These are phyloP conservation scores for Lepidonotus clava DNA, from an alignment of 2,888 invertebrate species.

Conservation along the genomic window DNA sequence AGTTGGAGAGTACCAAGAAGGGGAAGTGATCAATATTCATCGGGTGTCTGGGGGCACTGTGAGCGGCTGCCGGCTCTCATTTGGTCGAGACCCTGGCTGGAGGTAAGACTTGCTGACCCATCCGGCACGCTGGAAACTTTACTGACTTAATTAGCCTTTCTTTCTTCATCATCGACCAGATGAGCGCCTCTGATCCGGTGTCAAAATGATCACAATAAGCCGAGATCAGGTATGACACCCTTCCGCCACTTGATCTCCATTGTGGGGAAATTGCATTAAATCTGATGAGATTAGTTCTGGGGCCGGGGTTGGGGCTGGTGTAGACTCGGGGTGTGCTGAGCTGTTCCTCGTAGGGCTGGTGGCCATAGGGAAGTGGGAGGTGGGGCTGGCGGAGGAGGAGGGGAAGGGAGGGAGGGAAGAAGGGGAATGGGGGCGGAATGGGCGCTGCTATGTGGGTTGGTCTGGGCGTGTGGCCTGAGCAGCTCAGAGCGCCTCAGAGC, in stretches of 20 bases:
- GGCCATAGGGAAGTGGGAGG: neutral
- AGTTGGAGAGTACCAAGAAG: neutral
- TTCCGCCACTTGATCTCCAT: conserved; percentile 47
- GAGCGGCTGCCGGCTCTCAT: conserved; percentile 35
- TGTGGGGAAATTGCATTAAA: conserved; percentile 51
- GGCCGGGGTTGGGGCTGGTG: conserved; percentile 6
- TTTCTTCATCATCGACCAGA: conserved; percentile 45
- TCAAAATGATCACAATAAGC: conserved; percentile 52
- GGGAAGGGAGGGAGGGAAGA: neutral
- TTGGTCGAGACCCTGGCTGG: neutral
- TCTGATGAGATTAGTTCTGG: conserved; percentile 41
- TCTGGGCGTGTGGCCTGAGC: neutral
- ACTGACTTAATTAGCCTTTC: conserved; percentile 43
- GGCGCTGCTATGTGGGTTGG: neutral
- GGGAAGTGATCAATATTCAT: conserved; percentile 43
- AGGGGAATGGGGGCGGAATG: neutral
- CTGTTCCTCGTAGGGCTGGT: neutral
- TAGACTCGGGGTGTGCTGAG: neutral
- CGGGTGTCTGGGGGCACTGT: neutral
- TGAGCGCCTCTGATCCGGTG: conserved; percentile 52
- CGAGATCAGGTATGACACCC: conserved; percentile 45
- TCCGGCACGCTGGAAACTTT: conserved; percentile 33
- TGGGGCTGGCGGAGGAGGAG: neutral
- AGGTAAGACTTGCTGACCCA: conserved; percentile 39
- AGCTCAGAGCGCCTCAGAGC: no score